Percentiles rank a stretch among this genome's conserved stretches.
phyloP scores from a whole-genome alignment of 2,113 vertebrate genomes.

The Paradoxurus hermaphroditus region DNA sequence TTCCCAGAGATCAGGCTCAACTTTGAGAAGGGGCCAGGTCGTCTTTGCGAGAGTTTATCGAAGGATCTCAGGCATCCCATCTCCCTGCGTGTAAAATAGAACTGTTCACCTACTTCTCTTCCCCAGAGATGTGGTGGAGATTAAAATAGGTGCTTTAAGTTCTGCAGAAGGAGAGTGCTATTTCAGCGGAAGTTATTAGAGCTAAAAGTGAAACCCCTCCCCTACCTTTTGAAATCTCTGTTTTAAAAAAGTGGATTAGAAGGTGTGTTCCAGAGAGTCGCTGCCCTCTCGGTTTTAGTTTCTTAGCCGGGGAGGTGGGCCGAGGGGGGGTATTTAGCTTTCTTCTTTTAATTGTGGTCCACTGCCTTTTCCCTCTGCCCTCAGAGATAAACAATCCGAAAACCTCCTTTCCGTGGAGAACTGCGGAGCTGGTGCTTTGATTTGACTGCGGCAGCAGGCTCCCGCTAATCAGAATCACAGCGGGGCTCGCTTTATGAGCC shows the following conservation, averaged over 20 bases:
- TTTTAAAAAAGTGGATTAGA: conserved; percentile 21
- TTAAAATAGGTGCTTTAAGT: conserved; percentile 16
- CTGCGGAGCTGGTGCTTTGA: not conserved
- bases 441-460: conserved; percentile 15
- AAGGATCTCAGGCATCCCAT: not conserved
- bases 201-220: not conserved
- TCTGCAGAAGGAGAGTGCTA: conserved; percentile 18
- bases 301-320: not conserved
- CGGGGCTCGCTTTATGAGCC: conserved; percentile 51
- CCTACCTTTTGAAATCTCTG: not conserved
- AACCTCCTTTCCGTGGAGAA: conserved; percentile 10
- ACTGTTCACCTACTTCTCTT: conserved; percentile 32
- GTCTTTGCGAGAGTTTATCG: conserved; percentile 38
- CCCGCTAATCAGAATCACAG: not conserved
- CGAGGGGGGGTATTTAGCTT: not conserved
- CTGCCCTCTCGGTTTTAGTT: conserved; percentile 25
- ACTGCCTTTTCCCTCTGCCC: conserved; percentile 35
- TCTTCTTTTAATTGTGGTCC: conserved; percentile 43
- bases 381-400: conserved; percentile 50
- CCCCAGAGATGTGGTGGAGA: conserved; percentile 1
- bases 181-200: conserved; percentile 44
- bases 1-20: not conserved
- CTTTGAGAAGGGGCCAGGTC: not conserved
- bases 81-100: conserved; percentile 29
- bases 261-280: not conserved